Percentiles rank a stretch among this genome's conserved stretches.
These are phyloP conservation scores for Diorhabda elongata DNA, from an alignment of 1,140 invertebrate genomes.

Conservation along the genomic window DNA sequence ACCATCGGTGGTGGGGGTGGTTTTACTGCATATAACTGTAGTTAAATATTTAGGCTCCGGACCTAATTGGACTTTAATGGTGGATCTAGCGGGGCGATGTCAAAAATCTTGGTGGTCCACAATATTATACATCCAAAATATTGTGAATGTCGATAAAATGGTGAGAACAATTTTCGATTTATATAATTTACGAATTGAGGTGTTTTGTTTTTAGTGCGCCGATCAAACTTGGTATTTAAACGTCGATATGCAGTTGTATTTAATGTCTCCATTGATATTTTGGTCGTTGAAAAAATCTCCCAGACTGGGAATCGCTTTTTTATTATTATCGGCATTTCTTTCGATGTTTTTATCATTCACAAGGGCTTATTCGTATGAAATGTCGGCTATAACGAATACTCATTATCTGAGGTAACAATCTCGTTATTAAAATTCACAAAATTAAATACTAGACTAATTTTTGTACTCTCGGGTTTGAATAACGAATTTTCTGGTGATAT, in stretches of 20 bases:
- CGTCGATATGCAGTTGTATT: slow-evolving; percentile 17
- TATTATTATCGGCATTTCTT: too few species aligned
- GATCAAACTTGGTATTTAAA: slow-evolving; percentile 20
- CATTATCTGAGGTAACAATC: too few species aligned
- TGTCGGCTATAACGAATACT: too few species aligned
- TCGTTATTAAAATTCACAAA: too few species aligned
- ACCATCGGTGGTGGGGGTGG: slow-evolving; percentile 54
- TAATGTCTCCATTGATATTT: slow-evolving; percentile 13
- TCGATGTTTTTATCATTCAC: too few species aligned
- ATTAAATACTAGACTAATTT: too few species aligned
- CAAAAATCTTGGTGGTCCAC: slow-evolving; percentile 54
- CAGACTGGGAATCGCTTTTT: too few species aligned
- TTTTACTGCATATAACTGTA: slow-evolving; percentile 52
- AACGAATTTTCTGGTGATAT: too few species aligned
- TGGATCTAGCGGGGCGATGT: slow-evolving; percentile 39
- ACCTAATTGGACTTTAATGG: slow-evolving; percentile 47
- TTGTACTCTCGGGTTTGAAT: too few species aligned
- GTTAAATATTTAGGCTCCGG: slow-evolving; percentile 55
- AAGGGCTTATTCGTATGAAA: too few species aligned
- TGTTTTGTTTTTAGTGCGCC: slow-evolving; percentile 16
- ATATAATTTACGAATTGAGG: too few species aligned
- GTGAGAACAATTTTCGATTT: neutral
- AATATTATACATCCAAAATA: slow-evolving; percentile 52
- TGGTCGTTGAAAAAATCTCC: neutral
- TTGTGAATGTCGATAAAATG: slow-evolving; percentile 40